Percentiles rank a stretch among this genome's conserved stretches.
Conservation (phyloP, 2,888 invertebrate species). For the Drosophila koepferae region DNA sequence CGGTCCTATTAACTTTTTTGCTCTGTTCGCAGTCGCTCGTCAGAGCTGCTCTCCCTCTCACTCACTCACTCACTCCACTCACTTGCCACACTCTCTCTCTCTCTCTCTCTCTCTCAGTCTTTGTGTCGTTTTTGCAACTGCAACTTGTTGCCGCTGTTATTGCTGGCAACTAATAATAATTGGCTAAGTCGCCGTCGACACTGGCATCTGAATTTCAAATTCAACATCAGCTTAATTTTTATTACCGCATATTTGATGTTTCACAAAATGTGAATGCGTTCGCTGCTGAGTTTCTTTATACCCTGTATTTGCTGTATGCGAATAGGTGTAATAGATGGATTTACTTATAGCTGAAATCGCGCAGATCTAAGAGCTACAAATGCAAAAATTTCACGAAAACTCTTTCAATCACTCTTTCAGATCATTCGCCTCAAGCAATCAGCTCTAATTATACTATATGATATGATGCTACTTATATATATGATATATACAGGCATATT, state of each 20-base stretch:
- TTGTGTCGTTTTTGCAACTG: constrained; percentile 30
- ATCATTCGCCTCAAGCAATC: neutral
- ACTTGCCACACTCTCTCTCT: neutral
- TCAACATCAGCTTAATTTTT: constrained; percentile 68
- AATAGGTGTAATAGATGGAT: neutral
- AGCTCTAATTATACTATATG: neutral
- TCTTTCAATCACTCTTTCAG: no score
- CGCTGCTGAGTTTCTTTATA: constrained; percentile 24
- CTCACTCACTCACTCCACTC: constrained; percentile 19
- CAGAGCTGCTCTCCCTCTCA: constrained; percentile 3
- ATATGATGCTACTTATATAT: neutral
- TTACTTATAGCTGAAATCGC: neutral
- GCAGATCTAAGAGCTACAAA: no score
- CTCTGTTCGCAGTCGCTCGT: constrained; percentile 34
- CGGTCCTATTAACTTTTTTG: constrained; percentile 81
- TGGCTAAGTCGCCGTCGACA: constrained; percentile 63
- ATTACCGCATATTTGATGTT: constrained; percentile 57
- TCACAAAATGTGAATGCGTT: constrained; percentile 50
- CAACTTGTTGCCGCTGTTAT: constrained; percentile 46
- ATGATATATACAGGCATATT: no score
- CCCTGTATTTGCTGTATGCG: neutral
- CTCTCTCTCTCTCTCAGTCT: neutral
- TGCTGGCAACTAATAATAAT: constrained; percentile 68
- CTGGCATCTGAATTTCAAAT: constrained; percentile 70
- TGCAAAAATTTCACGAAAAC: no score